Percentiles rank a stretch among this genome's conserved stretches.
Evolutionary conservation across 2,888 invertebrate species (phyloP).

Genomic region (Vesta saturnalis): DNA sequence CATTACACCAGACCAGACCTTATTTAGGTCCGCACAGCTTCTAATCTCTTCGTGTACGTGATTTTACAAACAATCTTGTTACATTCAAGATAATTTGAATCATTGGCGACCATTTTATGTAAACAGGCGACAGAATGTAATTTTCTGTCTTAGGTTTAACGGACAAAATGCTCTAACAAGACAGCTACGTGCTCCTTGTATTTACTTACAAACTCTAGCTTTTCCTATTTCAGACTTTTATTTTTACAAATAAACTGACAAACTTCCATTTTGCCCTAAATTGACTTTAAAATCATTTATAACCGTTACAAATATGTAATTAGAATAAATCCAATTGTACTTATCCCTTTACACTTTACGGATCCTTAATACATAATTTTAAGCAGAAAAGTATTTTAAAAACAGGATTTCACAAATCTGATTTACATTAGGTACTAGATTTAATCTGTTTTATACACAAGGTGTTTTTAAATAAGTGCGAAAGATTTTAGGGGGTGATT

Average conservation of each 20-base stretch:
- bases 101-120: slow-evolving; percentile 41
- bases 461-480: too few species aligned
- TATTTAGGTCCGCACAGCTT: slow-evolving; percentile 32
- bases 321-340: too few species aligned
- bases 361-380: too few species aligned
- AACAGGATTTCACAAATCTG: too few species aligned
- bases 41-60: slow-evolving; percentile 37
- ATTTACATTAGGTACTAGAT: too few species aligned
- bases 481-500: too few species aligned
- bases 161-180: slow-evolving; percentile 37
- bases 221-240: slow-evolving; percentile 23
- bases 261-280: slow-evolving; percentile 16
- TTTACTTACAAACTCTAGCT: slow-evolving; percentile 29
- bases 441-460: too few species aligned
- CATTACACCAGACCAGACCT: slow-evolving; percentile 33
- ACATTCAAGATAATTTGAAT: slow-evolving; percentile 39
- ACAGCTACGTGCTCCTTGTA: slow-evolving; percentile 36
- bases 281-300: slow-evolving; percentile 6
- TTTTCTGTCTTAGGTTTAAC: slow-evolving; percentile 38
- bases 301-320: too few species aligned
- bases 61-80: slow-evolving; percentile 40
- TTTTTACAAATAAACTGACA: slow-evolving; percentile 17
- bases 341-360: too few species aligned
- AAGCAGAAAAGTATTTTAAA: too few species aligned
- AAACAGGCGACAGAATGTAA: slow-evolving; percentile 39